Percentiles rank a stretch among this genome's conserved stretches.
Conservation (phyloP, 1,140 invertebrate species). For the Eumaeus atala region DNA sequence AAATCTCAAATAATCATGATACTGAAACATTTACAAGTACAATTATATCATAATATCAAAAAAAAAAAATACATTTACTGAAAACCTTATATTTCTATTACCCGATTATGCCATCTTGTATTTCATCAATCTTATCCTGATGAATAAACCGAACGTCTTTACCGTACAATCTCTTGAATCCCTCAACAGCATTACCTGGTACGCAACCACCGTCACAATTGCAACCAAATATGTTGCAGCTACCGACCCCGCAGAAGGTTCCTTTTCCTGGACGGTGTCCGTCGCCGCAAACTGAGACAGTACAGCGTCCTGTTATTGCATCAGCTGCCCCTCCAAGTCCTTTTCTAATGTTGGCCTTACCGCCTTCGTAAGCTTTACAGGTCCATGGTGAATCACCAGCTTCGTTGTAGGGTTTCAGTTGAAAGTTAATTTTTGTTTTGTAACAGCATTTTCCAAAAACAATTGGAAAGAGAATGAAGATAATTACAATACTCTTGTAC, state of each 20-base stretch:
- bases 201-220: background rate
- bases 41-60: too few relatives aligned
- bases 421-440: constrained; percentile 1
- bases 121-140: background rate
- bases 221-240: background rate
- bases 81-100: background rate
- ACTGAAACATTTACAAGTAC: too few relatives aligned
- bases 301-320: background rate
- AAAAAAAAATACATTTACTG: too few relatives aligned
- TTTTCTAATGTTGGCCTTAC: background rate
- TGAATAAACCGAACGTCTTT: background rate
- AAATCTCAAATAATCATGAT: too few relatives aligned
- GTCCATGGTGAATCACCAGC: background rate
- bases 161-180: background rate
- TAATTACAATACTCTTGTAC: background rate
- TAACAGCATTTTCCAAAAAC: constrained; percentile 2
- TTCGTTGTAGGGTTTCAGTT: background rate
- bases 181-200: background rate
- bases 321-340: background rate
- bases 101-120: background rate
- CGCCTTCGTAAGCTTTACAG: background rate
- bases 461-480: background rate
- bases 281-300: background rate
- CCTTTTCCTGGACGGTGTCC: background rate
- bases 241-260: background rate